A percentile compares a stretch with the other conserved stretches of the same genome.
These are phyloP conservation scores for Cistogaster globosa DNA, from an alignment of 2,888 invertebrate species.

Conservation along the genomic window DNA sequence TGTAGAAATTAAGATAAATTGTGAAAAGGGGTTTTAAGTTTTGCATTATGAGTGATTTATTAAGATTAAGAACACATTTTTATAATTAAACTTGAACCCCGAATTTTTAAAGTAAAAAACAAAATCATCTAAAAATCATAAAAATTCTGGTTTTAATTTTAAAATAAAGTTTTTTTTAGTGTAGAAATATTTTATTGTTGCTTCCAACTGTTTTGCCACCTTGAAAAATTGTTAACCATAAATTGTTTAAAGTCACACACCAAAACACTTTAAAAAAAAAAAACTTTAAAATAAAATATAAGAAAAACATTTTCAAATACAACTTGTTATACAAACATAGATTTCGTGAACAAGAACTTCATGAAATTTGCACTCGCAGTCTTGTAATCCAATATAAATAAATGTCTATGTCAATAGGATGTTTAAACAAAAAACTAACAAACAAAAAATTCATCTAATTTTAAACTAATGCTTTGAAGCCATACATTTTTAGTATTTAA, in stretches of 20 bases:
- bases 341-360: slow-evolving; percentile 52
- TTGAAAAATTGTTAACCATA: slow-evolving; percentile 67
- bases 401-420: slow-evolving; percentile 70
- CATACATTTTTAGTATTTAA: neutral
- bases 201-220: slow-evolving; percentile 68
- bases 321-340: slow-evolving; percentile 37
- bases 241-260: slow-evolving; percentile 37
- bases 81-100: slow-evolving; percentile 30
- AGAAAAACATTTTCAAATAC: slow-evolving; percentile 34
- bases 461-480: slow-evolving; percentile 21
- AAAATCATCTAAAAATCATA: slow-evolving; percentile 35
- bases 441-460: slow-evolving; percentile 11
- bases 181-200: slow-evolving; percentile 9
- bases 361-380: slow-evolving; percentile 14
- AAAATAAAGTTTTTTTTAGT: neutral
- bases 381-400: slow-evolving; percentile 30
- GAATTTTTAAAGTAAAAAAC: neutral
- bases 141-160: slow-evolving; percentile 22
- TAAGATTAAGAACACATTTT: too few relatives aligned
- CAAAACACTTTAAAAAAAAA: neutral
- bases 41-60: too few relatives aligned
- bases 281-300: neutral
- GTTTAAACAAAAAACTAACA: slow-evolving; percentile 30
- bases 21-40: too few relatives aligned
- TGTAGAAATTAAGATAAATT: too few relatives aligned